These are phyloP conservation scores for Phyllotis vaccarum DNA, from an alignment of 2,797 vertebrate species.

Conservation along the genomic window DNA sequence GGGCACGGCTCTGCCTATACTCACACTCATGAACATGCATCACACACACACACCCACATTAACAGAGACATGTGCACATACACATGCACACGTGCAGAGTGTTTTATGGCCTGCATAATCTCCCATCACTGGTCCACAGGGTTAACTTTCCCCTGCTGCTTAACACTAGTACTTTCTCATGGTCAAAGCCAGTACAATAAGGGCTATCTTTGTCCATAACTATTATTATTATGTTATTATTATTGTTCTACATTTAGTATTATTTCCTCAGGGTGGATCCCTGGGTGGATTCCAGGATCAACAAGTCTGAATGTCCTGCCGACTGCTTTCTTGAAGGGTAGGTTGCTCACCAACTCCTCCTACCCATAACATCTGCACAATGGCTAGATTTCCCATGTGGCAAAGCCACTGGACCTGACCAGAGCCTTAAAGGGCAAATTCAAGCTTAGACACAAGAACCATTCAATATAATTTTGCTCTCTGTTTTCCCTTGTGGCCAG, in stretches of 20 bases:
- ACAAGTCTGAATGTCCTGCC: not conserved
- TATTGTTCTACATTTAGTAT: not conserved
- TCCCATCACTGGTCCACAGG: not conserved
- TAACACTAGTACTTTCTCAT: not conserved
- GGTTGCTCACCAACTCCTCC: not conserved
- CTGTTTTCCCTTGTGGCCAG: not conserved
- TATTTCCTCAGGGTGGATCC: not conserved
- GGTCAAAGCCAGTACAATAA: not conserved
- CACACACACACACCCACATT: too few species aligned
- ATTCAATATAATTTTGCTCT: not conserved
- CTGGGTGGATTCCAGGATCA: not conserved
- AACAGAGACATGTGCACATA: not conserved
- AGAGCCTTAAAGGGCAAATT: constrained; percentile 6
- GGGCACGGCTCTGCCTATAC: not conserved
- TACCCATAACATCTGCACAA: too few species aligned
- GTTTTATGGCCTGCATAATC: not conserved
- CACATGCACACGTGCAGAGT: not conserved
- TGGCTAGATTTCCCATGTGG: not conserved
- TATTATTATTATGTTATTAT: not conserved
- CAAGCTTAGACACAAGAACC: constrained; percentile 13
- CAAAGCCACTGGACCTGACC: not conserved
- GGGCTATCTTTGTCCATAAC: not conserved
- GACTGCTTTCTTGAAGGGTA: not conserved
- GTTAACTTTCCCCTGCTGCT: not conserved
- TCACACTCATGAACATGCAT: not conserved